A percentile compares a stretch with the other conserved stretches of the same genome.
Evolutionary conservation across 2,888 invertebrate species (phyloP).

Genomic region (Ectemnius cavifrons): DNA sequence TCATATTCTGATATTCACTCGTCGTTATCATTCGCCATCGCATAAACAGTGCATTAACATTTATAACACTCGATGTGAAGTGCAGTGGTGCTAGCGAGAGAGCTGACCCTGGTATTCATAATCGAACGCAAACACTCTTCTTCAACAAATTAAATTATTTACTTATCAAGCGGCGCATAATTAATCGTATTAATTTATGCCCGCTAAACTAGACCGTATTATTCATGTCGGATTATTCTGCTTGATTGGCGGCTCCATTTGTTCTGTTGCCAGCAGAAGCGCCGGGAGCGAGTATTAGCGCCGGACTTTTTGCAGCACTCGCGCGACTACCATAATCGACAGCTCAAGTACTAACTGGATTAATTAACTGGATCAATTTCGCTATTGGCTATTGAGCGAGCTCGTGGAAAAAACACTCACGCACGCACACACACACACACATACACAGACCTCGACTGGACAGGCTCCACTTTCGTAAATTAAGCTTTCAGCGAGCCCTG

Average conservation of each 20-base stretch:
- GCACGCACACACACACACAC: no score
- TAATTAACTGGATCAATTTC: no score
- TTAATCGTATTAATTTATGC: conserved; percentile 9
- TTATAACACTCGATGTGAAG: no score
- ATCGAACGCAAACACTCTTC: background rate
- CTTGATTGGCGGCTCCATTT: background rate
- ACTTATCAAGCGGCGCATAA: background rate
- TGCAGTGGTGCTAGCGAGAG: background rate
- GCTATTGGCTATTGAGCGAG: no score
- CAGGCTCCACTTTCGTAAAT: conserved; percentile 2
- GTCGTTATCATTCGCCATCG: background rate
- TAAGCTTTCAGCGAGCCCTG: background rate
- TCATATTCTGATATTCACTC: background rate
- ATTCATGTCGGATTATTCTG: no score
- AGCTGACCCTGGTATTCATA: background rate
- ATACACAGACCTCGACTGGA: no score
- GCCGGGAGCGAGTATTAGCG: conserved; percentile 28
- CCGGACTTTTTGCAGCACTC: conserved; percentile 43
- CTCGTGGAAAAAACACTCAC: no score
- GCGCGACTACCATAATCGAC: conserved; percentile 35
- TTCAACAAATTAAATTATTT: conserved; percentile 10
- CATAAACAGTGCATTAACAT: background rate
- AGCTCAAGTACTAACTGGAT: conserved; percentile 9
- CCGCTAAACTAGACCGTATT: background rate
- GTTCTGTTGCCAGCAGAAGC: conserved; percentile 12